Evolutionary conservation across 2,888 invertebrate genomes (phyloP).

Genomic region (Stenchaetothrips biformis): DNA sequence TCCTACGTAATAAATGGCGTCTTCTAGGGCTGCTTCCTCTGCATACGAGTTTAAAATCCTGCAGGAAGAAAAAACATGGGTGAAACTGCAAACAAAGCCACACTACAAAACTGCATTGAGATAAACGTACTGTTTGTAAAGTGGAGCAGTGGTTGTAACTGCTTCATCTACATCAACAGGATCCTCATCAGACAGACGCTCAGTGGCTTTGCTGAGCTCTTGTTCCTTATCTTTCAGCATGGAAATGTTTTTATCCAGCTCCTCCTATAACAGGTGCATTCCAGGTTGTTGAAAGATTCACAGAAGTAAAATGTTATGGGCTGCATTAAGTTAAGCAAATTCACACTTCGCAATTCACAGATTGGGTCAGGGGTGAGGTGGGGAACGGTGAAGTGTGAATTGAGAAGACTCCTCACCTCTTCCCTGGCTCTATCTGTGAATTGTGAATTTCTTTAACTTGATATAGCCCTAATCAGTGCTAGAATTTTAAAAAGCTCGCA

Average conservation of each 20-base stretch:
- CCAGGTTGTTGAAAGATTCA: too few relatives aligned
- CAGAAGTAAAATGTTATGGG: too few relatives aligned
- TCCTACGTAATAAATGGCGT: slow-evolving; percentile 96
- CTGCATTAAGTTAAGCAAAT: too few relatives aligned
- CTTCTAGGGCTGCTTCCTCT: slow-evolving; percentile 96
- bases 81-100: slow-evolving; percentile 27
- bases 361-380: too few relatives aligned
- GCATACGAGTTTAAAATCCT: slow-evolving; percentile 90
- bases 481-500: too few relatives aligned
- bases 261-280: slow-evolving; percentile 50
- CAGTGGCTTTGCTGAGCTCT: slow-evolving; percentile 76
- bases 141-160: slow-evolving; percentile 90
- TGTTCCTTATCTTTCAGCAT: slow-evolving; percentile 81
- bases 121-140: slow-evolving; percentile 80
- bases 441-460: too few relatives aligned
- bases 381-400: too few relatives aligned
- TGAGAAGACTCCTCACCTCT: neutral
- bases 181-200: slow-evolving; percentile 69
- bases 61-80: slow-evolving; percentile 39
- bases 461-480: too few relatives aligned
- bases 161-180: slow-evolving; percentile 92
- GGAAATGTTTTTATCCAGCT: slow-evolving; percentile 77
- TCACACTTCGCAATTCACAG: too few relatives aligned
- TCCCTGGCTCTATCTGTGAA: too few relatives aligned
- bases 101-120: neutral